Conservation (phyloP, 1,140 invertebrate genomes). For the Eupristina koningsbergeri region DNA sequence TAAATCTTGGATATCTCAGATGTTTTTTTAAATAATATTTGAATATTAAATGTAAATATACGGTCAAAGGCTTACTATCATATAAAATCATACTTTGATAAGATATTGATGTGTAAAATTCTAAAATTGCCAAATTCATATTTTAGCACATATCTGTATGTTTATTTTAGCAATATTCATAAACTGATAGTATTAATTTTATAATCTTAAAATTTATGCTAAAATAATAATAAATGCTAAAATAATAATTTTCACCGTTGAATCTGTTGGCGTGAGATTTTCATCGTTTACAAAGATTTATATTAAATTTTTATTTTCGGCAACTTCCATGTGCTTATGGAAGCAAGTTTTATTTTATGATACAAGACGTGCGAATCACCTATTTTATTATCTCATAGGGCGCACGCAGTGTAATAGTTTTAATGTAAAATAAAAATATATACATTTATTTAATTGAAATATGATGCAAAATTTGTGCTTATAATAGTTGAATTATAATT, state of each 20-base stretch:
- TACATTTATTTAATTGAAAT: not conserved
- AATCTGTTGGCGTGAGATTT: not conserved
- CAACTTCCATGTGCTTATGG: slow-evolving; percentile 12
- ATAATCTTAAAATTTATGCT: slow-evolving; percentile 16
- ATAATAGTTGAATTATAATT: too few species aligned
- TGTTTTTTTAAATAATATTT: too few species aligned
- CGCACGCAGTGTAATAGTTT: slow-evolving; percentile 1
- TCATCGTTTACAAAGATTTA: slow-evolving; percentile 41
- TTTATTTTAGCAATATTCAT: too few species aligned
- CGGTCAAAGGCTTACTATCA: too few species aligned
- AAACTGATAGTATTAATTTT: slow-evolving; percentile 22
- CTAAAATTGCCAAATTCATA: too few species aligned
- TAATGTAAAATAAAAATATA: not conserved
- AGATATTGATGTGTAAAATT: too few species aligned
- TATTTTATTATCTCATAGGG: slow-evolving; percentile 32
- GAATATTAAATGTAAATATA: too few species aligned
- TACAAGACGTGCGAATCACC: slow-evolving; percentile 11
- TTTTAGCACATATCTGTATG: too few species aligned
- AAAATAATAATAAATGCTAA: slow-evolving; percentile 19
- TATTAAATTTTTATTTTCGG: slow-evolving; percentile 45
- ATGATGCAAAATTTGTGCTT: not conserved
- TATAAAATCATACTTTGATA: too few species aligned
- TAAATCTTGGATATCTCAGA: too few species aligned
- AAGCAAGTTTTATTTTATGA: slow-evolving; percentile 41
- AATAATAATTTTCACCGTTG: slow-evolving; percentile 17